Conservation (phyloP, 2,797 vertebrate genomes). For the Paedocypris micromegethes region DNA sequence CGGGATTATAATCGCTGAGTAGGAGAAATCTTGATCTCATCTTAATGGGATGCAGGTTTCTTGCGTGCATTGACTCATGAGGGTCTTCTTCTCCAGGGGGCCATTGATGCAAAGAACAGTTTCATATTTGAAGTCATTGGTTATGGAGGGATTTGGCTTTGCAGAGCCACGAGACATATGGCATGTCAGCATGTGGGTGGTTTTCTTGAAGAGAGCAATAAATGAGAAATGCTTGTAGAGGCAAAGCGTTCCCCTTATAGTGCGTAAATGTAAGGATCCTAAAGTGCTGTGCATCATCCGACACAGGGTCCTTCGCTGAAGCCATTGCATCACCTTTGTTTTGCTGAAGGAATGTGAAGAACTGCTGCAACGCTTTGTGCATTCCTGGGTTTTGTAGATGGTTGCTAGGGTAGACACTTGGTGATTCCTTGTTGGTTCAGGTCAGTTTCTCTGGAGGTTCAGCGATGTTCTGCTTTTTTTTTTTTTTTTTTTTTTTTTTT, state of each 20-base stretch:
- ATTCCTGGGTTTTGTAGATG: no score
- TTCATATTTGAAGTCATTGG: not conserved
- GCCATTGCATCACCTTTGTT: no score
- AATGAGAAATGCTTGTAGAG: constrained; percentile 40
- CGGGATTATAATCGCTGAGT: constrained; percentile 31
- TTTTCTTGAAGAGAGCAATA: constrained; percentile 35
- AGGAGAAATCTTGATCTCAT: constrained; percentile 3
- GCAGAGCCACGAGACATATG: constrained; percentile 34
- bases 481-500: no score
- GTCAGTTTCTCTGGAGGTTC: no score
- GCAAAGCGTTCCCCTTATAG: constrained; percentile 31
- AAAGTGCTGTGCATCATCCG: not conserved
- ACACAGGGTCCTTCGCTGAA: not conserved
- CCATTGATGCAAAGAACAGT: not conserved
- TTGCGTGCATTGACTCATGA: not conserved
- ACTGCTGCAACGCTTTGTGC: no score
- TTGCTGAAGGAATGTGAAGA: no score
- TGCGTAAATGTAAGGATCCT: not conserved
- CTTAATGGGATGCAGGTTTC: constrained; percentile 8
- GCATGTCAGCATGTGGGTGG: constrained; percentile 44
- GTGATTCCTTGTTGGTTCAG: no score
- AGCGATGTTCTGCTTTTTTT: no score
- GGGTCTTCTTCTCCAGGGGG: not conserved
- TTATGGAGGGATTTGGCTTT: constrained; percentile 11
- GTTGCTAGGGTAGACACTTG: no score